Conservation (phyloP, 2,888 invertebrate genomes). For the Drosophila birchii region DNA sequence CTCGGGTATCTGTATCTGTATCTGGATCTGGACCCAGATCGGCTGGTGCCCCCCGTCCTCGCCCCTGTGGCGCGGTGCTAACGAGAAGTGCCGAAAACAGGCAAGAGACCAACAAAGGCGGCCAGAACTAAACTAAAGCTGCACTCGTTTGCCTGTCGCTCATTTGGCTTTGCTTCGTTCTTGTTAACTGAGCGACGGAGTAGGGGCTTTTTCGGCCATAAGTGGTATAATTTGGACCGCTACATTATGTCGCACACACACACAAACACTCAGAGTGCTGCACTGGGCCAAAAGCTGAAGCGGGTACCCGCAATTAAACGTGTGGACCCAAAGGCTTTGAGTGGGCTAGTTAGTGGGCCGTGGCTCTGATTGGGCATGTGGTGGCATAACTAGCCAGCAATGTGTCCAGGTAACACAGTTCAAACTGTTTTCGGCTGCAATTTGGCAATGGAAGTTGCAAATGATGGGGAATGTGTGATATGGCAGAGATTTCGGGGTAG, state of each 20-base stretch:
- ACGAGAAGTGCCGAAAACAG: slow-evolving; percentile 75
- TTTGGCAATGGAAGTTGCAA: slow-evolving; percentile 22
- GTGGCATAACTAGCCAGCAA: slow-evolving; percentile 79
- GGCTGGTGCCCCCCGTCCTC: slow-evolving; percentile 41
- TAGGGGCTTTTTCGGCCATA: slow-evolving; percentile 50
- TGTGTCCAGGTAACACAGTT: slow-evolving; percentile 75
- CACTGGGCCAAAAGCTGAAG: slow-evolving; percentile 19
- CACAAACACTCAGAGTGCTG: slow-evolving; percentile 7
- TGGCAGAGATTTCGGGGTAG: slow-evolving; percentile 40
- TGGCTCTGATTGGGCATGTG: slow-evolving; percentile 73
- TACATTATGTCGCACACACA: slow-evolving; percentile 73
- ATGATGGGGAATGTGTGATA: slow-evolving; percentile 72
- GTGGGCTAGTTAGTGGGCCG: slow-evolving; percentile 56
- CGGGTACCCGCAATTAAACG: slow-evolving; percentile 70
- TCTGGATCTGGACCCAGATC: slow-evolving; percentile 45
- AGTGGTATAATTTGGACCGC: slow-evolving; percentile 78
- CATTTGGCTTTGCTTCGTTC: slow-evolving; percentile 63
- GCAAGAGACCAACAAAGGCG: slow-evolving; percentile 43
- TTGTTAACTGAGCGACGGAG: slow-evolving; percentile 56
- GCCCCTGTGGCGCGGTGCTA: slow-evolving; percentile 61
- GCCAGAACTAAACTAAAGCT: slow-evolving; percentile 41
- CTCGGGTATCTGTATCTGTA: slow-evolving; percentile 40
- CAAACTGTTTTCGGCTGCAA: slow-evolving; percentile 60
- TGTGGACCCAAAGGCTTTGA: slow-evolving; percentile 41
- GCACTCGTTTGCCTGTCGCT: slow-evolving; percentile 69